Evolutionary conservation across 2,797 vertebrate genomes (phyloP), one percentile per base, ranked within the genome.

Genomic region (Cossypha caffra): DNA sequence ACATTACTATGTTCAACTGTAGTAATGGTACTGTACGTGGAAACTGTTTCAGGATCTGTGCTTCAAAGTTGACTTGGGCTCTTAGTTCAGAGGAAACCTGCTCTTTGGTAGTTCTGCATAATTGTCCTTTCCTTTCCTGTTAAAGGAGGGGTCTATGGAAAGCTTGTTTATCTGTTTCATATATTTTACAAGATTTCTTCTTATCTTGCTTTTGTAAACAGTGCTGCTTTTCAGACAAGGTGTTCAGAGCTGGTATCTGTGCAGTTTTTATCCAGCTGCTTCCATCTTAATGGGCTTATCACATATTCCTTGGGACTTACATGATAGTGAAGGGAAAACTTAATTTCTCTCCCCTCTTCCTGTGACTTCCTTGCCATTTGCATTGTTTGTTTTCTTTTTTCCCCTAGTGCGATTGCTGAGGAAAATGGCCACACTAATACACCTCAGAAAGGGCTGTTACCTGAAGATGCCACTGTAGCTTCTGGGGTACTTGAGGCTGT

Each of bases 371-470:
- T 58, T 91, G 25, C 38, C 47, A 58, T 87, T 95, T 91, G 26
- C 82, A 59, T 96, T 52, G 45, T 37, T 75, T 85, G 69, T 85
- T 94, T 14, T 96, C 50, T 92, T 75, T 71, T 67, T 64, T 95
- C 81, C 71, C 88, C 18, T 93, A 98, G 98, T 90, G 68, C 91
- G 55, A 98, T 98, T 96, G 90, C 97, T n/a, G 99, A 99, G 96
- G 98, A 99, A 90, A 99, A 99, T 38, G 98, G 98, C 12, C 95
- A 98, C 64, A 11, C 37, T 93, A 82, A 95, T 64, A 28, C 92
- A 42, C 93, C 91, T 66, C 98, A 98, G 25, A 98, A 98, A 94
- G 98, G 98, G 50, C 96, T 97, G 67, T 97, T 98, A 90, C 96
- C 97, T 24, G 99, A 99, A 89, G 97, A 97, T 5, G 2, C 82